These are phyloP conservation scores for Ceratosolen solmsi DNA, from an alignment of 1,140 invertebrate species.

Conservation along the genomic window DNA sequence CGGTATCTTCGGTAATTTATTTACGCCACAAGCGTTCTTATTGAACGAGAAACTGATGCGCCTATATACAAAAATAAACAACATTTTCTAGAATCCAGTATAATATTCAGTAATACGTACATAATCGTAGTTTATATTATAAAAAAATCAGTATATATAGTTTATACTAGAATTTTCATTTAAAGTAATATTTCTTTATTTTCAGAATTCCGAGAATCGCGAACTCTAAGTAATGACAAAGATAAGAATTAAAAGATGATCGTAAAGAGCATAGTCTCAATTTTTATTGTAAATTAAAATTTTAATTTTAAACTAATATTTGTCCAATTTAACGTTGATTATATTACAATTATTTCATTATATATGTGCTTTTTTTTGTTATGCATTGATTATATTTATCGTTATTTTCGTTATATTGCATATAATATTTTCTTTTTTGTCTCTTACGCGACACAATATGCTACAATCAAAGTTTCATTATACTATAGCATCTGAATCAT, in stretches of 20 bases:
- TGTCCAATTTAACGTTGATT: not conserved
- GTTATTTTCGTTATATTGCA: not conserved
- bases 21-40: not conserved
- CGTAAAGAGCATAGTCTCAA: not conserved
- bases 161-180: not conserved
- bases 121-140: not conserved
- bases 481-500: not conserved
- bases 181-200: conserved; percentile 9
- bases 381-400: not conserved
- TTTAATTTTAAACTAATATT: too few relatives aligned
- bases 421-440: not conserved
- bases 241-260: not conserved
- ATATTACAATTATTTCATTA: not conserved
- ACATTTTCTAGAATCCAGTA: not conserved
- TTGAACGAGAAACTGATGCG: not conserved
- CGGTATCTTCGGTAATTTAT: not conserved
- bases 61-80: not conserved
- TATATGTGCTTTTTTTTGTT: not conserved
- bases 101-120: not conserved
- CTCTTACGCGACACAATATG: not conserved
- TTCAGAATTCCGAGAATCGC: not conserved
- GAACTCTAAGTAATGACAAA: conserved; percentile 11
- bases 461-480: not conserved
- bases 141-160: too few relatives aligned
- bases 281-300: too few relatives aligned